Percentiles rank a stretch among this genome's conserved stretches.
Conservation (phyloP, 2,888 invertebrate species). For the Drosophila nr. perissopoda region DNA sequence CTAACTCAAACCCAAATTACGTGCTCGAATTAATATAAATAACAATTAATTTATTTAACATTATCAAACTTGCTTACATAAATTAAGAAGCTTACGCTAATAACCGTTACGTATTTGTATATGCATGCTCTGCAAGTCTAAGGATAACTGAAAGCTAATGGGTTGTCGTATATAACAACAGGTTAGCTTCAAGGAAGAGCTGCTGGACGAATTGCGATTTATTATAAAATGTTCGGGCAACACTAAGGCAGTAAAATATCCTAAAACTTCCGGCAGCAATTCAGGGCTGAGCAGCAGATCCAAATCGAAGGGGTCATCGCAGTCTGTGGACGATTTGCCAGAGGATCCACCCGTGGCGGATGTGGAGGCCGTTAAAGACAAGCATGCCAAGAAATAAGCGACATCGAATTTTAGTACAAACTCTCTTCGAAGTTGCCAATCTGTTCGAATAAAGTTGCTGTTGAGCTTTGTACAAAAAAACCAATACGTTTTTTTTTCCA, state of each 20-base stretch:
- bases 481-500: background rate
- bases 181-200: conserved; percentile 89
- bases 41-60: background rate
- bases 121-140: background rate
- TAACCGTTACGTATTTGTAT: background rate
- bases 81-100: background rate
- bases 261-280: conserved; percentile 73
- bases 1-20: background rate
- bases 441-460: conserved; percentile 19
- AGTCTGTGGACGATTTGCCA: conserved; percentile 78
- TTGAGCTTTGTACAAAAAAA: conserved; percentile 18
- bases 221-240: conserved; percentile 90
- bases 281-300: conserved; percentile 56
- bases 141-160: background rate
- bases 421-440: background rate
- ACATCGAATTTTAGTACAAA: conserved; percentile 10
- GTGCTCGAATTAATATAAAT: background rate
- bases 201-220: conserved; percentile 90
- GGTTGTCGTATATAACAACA: conserved; percentile 69
- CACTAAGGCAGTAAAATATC: conserved; percentile 89
- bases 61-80: background rate
- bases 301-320: conserved; percentile 69
- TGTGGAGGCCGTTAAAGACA: conserved; percentile 43
- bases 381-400: conserved; percentile 55
- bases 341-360: conserved; percentile 55